Evolutionary conservation across 1,140 invertebrate species (phyloP).

Genomic region (Leptopilina clavipes): DNA sequence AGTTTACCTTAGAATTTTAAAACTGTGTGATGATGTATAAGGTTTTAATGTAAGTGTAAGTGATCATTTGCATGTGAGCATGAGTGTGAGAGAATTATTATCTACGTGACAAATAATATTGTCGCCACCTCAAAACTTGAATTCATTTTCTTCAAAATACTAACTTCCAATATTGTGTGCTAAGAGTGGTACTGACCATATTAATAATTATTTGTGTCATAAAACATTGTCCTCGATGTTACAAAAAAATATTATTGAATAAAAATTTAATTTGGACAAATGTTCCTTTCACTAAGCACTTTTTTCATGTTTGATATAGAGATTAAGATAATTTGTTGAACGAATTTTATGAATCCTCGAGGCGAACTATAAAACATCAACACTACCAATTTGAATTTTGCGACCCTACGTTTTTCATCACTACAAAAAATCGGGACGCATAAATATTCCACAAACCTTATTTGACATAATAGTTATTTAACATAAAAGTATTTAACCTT

Average conservation of each 20-base stretch:
- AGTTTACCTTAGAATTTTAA: conserved; percentile 59
- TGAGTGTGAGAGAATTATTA: conserved; percentile 42
- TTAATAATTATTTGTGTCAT: conserved; percentile 74
- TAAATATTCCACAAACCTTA: no score
- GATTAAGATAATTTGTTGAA: no score
- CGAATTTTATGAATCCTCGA: no score
- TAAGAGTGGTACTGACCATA: conserved; percentile 73
- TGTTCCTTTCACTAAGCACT: conserved; percentile 39
- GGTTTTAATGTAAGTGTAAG: conserved; percentile 41
- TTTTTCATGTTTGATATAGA: no score
- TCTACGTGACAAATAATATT: conserved; percentile 53
- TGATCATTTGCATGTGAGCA: conserved; percentile 47
- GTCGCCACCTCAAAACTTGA: conserved; percentile 52
- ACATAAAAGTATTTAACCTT: no score
- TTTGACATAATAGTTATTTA: no score
- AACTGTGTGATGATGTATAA: conserved; percentile 56
- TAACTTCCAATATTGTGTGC: conserved; percentile 75
- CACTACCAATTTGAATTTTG: no score
- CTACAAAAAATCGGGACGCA: no score
- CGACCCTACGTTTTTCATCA: no score
- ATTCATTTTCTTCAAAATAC: conserved; percentile 51
- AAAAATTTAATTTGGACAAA: conserved; percentile 76
- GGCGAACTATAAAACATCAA: no score
- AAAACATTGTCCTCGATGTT: conserved; percentile 73
- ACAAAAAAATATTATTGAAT: conserved; percentile 75